phyloP scores from a whole-genome alignment of 1,140 invertebrate genomes.

The Drosophila pachea region DNA sequence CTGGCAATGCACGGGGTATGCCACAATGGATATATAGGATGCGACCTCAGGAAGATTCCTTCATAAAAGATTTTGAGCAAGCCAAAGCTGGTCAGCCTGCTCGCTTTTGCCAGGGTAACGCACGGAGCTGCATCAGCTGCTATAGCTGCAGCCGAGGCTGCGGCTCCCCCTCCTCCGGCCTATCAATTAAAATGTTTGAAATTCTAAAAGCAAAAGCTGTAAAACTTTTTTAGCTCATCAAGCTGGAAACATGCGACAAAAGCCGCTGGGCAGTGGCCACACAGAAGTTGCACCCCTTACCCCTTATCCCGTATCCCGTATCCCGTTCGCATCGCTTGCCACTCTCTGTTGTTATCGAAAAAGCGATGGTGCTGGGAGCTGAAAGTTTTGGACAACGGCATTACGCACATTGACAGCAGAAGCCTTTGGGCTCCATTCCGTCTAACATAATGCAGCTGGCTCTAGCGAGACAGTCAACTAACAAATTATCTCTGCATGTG shows the following conservation, averaged over 20 bases:
- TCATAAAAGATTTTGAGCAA: no score
- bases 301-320: no score
- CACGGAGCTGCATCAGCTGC: no score
- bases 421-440: conserved; percentile 39
- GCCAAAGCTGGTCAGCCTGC: no score
- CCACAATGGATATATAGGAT: neutral
- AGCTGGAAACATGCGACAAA: conserved; percentile 68
- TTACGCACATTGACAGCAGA: conserved; percentile 45
- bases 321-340: neutral
- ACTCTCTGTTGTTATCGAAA: conserved; percentile 34
- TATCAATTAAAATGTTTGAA: conserved; percentile 37
- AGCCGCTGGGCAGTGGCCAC: conserved; percentile 52
- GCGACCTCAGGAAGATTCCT: no score
- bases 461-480: conserved; percentile 51
- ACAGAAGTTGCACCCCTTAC: conserved; percentile 21
- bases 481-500: conserved; percentile 74
- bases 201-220: conserved; percentile 54
- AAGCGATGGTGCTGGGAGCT: neutral
- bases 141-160: no score
- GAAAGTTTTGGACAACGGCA: conserved; percentile 41
- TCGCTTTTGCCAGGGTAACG: no score
- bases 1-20: neutral
- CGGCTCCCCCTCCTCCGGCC: conserved; percentile 3
- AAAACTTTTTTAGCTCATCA: conserved; percentile 71
- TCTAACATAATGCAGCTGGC: conserved; percentile 37